A percentile compares a stretch with the other conserved stretches of the same genome.
phyloP scores from a whole-genome alignment of 2,797 vertebrate species.

The Squalus acanthias region DNA sequence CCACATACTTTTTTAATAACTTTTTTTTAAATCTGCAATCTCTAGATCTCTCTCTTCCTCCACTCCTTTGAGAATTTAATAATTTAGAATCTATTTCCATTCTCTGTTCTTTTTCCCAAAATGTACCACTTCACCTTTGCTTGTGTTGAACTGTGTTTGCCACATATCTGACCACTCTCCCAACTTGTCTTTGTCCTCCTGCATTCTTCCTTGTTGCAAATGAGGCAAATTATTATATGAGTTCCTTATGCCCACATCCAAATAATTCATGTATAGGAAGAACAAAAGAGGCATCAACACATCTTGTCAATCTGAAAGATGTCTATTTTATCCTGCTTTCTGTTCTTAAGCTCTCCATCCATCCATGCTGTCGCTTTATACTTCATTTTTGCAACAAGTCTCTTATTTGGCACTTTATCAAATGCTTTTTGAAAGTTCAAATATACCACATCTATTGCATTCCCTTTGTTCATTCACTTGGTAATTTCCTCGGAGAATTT shows the following conservation, averaged over 20 bases:
- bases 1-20: not conserved
- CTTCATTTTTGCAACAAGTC: not conserved
- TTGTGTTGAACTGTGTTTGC: not conserved
- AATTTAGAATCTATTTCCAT: not conserved
- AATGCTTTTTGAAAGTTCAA: not conserved
- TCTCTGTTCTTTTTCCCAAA: not conserved
- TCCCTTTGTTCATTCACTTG: slow-evolving; percentile 14
- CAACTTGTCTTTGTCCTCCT: not conserved
- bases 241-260: not conserved
- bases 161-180: not conserved
- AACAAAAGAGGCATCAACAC: not conserved
- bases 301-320: no score
- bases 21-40: not conserved
- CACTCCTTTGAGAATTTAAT: not conserved
- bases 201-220: not conserved
- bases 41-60: not conserved
- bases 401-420: not conserved
- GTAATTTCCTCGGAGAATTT: not conserved
- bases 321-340: not conserved
- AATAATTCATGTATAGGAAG: not conserved
- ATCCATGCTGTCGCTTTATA: not conserved
- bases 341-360: not conserved
- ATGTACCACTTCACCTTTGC: not conserved
- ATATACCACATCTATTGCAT: not conserved
- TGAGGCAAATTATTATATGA: not conserved